Evolutionary conservation across 2,888 invertebrate genomes (phyloP), one percentile per base, ranked within the genome.

Genomic region (Tipula vernalis): DNA sequence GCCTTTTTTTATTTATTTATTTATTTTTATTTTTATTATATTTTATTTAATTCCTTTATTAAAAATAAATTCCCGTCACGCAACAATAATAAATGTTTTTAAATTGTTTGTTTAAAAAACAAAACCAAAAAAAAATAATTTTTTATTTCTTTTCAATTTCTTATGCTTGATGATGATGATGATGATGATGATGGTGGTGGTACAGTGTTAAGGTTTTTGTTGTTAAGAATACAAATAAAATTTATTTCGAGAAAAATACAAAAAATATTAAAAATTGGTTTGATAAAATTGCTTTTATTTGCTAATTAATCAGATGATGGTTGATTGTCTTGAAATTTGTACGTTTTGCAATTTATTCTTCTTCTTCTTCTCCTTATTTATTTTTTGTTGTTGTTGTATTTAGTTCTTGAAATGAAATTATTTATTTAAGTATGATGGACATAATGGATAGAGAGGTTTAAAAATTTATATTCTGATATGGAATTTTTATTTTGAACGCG

Each of bases 21-120:
- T 71, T 71, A 71, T 71, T 57, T 57, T 71, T 71, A 71, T 71
- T 28, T 71, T 71, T 71, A 28, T 71, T 71, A 71, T 71, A 28
- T 71, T 71, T 28, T 71, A 71, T 71, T 71, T 71, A 71, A 71
- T 71, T 71, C 71, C 71, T 71, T 71, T 71, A 71, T 71, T 71
- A 71, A 71, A 71, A 71, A 71, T 71, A 71, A 71, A 71, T 28
- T 71, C 71, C 71, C 71, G 71, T 71, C 71, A 71, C 71, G 71
- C 71, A 71, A 71, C 71, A 71, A 71, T 71, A 71, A 71, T 71
- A 71, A 71, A 71, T 71, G 71, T 71, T 71, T 71, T 71, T 71
- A 71, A 71, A 71, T 71, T 71, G 71, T 71, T 71, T 71, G 71
- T 71, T 71, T 71, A 10, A n/a, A 71, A 51, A n/a, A 51, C 13